phyloP scores from a whole-genome alignment of 2,113 vertebrate species.

The Alces alces region DNA sequence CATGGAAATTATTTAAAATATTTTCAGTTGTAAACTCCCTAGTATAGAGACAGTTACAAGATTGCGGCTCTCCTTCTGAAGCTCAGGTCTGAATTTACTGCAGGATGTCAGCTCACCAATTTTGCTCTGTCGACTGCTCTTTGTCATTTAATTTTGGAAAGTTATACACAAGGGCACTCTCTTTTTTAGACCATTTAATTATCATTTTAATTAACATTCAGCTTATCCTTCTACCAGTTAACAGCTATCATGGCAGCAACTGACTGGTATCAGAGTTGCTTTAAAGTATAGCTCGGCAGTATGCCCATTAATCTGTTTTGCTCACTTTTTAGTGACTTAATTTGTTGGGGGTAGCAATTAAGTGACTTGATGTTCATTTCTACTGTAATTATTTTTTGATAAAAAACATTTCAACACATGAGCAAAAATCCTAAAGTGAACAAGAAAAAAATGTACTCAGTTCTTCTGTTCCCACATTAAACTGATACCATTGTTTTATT shows the following conservation, averaged over 20 bases:
- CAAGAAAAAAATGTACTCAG: background rate
- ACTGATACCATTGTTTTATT: background rate
- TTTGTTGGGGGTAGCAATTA: background rate
- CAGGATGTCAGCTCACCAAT: background rate
- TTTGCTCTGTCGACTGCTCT: background rate
- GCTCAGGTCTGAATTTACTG: slow-evolving; percentile 19
- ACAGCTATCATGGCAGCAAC: too few relatives aligned
- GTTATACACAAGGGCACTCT: background rate
- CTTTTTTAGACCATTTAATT: background rate
- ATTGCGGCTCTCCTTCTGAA: background rate
- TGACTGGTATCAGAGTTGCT: background rate
- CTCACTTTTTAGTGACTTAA: background rate
- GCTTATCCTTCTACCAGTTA: background rate
- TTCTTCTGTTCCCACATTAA: background rate
- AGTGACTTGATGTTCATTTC: background rate
- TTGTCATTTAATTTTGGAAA: slow-evolving; percentile 21
- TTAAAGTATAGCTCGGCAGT: background rate
- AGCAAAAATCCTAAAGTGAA: background rate
- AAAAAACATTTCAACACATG: background rate
- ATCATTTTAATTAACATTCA: background rate
- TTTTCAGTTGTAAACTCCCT: background rate
- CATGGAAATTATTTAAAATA: background rate
- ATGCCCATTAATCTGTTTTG: background rate
- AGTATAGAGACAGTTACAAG: background rate
- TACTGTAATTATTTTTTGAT: background rate